Percentiles rank a stretch among this genome's conserved stretches.
phyloP scores from a whole-genome alignment of 2,888 invertebrate genomes.

The Kuschelorhynchus macadamiae region DNA sequence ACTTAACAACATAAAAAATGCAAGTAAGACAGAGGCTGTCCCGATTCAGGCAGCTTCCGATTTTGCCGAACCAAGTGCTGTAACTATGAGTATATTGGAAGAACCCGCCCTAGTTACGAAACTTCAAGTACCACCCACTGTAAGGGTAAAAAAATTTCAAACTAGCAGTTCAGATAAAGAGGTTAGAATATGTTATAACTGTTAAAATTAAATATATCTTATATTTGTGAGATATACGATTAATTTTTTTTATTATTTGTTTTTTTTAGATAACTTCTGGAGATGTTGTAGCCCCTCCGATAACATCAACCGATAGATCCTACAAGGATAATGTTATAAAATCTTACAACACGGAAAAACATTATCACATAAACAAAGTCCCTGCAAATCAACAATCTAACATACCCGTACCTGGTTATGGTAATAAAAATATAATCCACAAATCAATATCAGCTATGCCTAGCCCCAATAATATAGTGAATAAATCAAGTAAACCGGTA shows the following conservation, averaged over 20 bases:
- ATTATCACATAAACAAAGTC: background rate
- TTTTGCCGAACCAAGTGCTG: conserved; percentile 48
- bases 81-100: conserved; percentile 37
- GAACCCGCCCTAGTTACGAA: conserved; percentile 3
- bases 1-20: conserved; percentile 69
- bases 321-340: too few species aligned
- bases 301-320: too few species aligned
- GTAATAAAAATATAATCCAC: background rate
- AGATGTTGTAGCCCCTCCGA: background rate
- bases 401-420: background rate
- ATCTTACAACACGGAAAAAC: too few species aligned
- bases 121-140: conserved; percentile 12
- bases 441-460: background rate
- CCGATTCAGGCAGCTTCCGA: conserved; percentile 33
- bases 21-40: conserved; percentile 44
- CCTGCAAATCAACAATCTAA: background rate
- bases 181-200: conserved; percentile 16
- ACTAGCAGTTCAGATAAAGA: conserved; percentile 23
- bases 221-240: background rate
- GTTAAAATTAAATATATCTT: too few species aligned
- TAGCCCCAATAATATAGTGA: background rate
- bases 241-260: conserved; percentile 8
- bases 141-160: conserved; percentile 44
- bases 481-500: too few species aligned
- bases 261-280: too few species aligned